Evolutionary conservation across 2,797 vertebrate species (phyloP).

Genomic region (Delichon dasypus): DNA sequence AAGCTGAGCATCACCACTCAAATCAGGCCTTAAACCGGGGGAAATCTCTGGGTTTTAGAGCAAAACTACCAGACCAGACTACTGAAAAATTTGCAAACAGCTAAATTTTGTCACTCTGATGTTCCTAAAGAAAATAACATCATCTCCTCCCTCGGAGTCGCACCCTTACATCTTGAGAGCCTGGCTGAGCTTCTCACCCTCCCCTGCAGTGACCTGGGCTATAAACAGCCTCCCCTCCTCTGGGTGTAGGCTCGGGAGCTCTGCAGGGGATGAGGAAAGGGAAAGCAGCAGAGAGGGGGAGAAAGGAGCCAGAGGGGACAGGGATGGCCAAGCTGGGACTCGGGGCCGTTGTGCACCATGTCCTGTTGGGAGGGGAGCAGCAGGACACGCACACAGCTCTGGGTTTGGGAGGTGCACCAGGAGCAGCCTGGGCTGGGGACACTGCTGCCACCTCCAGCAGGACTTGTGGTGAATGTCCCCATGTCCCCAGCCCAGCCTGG

Average conservation of each 20-base stretch:
- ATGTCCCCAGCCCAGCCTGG: background rate
- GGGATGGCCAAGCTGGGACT: background rate
- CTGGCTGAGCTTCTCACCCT: background rate
- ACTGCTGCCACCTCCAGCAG: background rate
- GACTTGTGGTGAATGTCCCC: background rate
- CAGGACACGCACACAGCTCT: background rate
- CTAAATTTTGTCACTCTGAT: background rate
- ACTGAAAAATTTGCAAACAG: background rate
- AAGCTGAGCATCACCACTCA: background rate
- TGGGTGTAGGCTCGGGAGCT: background rate
- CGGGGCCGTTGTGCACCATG: fast-evolving
- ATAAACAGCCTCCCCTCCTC: background rate
- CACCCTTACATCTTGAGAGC: background rate
- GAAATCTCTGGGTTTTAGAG: background rate
- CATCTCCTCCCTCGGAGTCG: background rate
- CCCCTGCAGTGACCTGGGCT: background rate
- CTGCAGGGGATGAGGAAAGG: background rate
- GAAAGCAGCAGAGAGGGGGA: background rate
- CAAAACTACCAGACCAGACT: background rate
- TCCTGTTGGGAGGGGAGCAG: background rate
- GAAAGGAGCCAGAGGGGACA: background rate
- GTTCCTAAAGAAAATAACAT: background rate
- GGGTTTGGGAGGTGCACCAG: background rate
- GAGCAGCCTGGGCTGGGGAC: too few relatives aligned
- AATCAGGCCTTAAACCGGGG: background rate